A percentile compares a stretch with the other conserved stretches of the same genome.
phyloP scores from a whole-genome alignment of 2,888 invertebrate genomes.

The Pseudococcus longispinus region DNA sequence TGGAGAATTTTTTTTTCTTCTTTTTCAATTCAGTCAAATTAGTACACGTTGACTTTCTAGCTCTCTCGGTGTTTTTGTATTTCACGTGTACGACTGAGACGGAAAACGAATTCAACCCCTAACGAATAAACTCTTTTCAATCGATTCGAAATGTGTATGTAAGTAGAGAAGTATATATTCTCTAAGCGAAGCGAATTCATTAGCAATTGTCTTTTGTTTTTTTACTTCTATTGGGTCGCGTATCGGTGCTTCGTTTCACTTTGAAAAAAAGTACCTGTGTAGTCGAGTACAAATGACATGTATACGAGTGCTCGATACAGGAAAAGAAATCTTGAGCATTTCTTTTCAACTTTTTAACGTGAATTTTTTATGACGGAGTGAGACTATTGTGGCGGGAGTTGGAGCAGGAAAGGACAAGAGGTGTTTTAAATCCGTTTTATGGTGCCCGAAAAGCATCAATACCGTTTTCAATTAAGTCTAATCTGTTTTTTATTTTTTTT shows the following conservation, averaged over 20 bases:
- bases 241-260: background rate
- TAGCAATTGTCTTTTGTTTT: conserved; percentile 11
- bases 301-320: background rate
- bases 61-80: background rate
- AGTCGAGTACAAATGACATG: background rate
- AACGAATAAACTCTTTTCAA: conserved; percentile 11
- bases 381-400: background rate
- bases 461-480: no score
- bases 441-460: no score
- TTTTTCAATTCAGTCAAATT: background rate
- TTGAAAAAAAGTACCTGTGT: background rate
- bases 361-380: background rate
- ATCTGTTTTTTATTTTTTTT: no score
- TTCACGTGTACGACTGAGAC: background rate
- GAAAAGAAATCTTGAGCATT: background rate
- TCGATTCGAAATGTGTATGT: background rate
- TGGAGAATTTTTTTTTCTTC: background rate
- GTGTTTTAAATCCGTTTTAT: no score
- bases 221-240: background rate
- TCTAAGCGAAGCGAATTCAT: conserved; percentile 1
- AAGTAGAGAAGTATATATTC: background rate
- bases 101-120: background rate
- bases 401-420: no score
- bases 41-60: background rate
- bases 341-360: background rate